Base-by-base conservation (phyloP, 2,113 vertebrate species). In the Hippocampus barbouri region DNA sequence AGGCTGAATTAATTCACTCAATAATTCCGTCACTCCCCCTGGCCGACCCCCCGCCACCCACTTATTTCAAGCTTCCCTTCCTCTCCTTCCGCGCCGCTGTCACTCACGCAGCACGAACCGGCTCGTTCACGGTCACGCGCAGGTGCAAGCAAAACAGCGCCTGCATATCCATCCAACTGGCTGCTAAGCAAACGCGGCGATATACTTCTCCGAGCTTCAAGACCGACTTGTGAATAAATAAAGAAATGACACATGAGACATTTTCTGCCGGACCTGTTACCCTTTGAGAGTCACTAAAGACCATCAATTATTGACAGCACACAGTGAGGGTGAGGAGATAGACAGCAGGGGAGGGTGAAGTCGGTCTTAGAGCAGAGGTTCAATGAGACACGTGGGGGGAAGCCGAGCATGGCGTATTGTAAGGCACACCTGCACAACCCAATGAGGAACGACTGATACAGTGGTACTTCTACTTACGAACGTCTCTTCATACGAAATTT, bases 231-330 rank as follows among this genome's bases (percentile, higher is more conserved):
- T 69, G 83, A 82, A 89, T 80, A 82, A 79, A 87, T 76, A 75
- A 83, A 81, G 27, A 84, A 87, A 82, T 12, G 64, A 71, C 15
- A 62, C 69, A 74, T 71, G 86, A 85, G 72, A 83, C 75, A 83
- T 87, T 89, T 86, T 85, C 75, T 72, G 76, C 72, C 27, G 79
- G 85, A 86, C 83, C 82, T 85, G 85, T 90, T 91, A 91, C 89
- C 90, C 91, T 91, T 91, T 92, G 88, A 91, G 88, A 91, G 88
- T 89, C 77, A 73, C 88, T 77, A 69, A 82, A 65, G 79, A 86
- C 82, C 89, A 91, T 92, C 85, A 92, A 92, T 91, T 91, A 92
- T 91, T 91, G 90, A 92, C 81, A 87, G 82, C 71, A 45, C 87
- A 79, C 85, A 85, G 86, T 74, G 79, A 90, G 87, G 80, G 85